phyloP scores from a whole-genome alignment of 2,797 vertebrate species.

The Enteromius afrohamiltoni region DNA sequence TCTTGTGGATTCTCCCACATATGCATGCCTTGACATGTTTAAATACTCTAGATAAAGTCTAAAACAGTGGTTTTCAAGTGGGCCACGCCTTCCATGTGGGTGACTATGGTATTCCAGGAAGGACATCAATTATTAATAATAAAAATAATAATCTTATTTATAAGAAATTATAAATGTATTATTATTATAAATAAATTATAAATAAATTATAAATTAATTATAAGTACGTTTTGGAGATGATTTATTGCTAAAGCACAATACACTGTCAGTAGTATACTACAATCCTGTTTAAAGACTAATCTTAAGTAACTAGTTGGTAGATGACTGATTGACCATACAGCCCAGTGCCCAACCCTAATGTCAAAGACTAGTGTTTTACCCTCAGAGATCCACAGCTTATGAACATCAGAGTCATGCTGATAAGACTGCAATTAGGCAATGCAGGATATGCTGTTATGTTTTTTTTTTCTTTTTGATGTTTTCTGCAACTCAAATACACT shows the following conservation, averaged over 20 bases:
- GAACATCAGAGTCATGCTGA: constrained; percentile 2
- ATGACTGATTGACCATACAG: not conserved
- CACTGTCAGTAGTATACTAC: not conserved
- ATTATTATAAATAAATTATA: too few species aligned
- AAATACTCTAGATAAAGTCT: too few species aligned
- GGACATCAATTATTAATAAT: too few species aligned
- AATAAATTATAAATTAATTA: too few species aligned
- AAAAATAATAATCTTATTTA: too few species aligned
- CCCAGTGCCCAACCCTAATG: not conserved
- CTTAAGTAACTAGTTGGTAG: not conserved
- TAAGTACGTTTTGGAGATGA: not conserved
- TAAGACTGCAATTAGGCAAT: constrained; percentile 32
- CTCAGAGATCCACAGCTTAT: not conserved
- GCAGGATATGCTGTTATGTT: constrained; percentile 15
- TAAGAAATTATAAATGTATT: too few species aligned
- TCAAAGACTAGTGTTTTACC: not conserved
- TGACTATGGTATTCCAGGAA: too few species aligned
- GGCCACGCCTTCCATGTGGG: too few species aligned
- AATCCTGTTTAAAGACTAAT: not conserved
- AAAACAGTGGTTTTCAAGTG: too few species aligned
- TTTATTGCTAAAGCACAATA: not conserved
- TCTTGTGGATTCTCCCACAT: not conserved
- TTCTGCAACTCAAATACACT: too few species aligned
- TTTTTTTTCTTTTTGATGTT: not conserved
- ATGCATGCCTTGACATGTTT: too few species aligned